Base-by-base conservation (phyloP, 2,113 vertebrate species). In the Pardalotus punctatus region DNA sequence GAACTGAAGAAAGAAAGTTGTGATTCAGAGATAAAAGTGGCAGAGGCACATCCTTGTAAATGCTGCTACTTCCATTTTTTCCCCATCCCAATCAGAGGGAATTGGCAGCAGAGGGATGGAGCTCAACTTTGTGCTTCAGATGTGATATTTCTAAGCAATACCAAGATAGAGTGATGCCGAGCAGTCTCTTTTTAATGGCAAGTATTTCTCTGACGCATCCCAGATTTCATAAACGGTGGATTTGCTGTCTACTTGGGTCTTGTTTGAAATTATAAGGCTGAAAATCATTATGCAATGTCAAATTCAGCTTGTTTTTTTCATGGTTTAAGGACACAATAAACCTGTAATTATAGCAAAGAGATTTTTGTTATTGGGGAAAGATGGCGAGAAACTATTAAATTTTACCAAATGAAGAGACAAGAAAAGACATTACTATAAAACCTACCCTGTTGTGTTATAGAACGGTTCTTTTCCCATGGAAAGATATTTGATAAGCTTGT, bases 21-120 rank as follows among this genome's bases (percentile, higher is more conserved):
- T 86, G 88, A 88, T 86, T 97, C 94, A 93, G 76, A 90, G 85
- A 83, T 58, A 90, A 84, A 96, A 91, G 82, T 77, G 79, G 58
- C 79, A 62, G 53, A 88, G 21, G 12, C 66, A 70, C 50, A 15
- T 74, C 66, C 47, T 90, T 77, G 28, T 83, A 73, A 21, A 36
- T 73, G 33, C 51, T 93, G 38, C 35, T 94, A 5, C 88, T 92
- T 93, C 64, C 38, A 77, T 40, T 90, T 77, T 66, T 86, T 47
- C 38, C 56, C 64, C 19, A 62, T 54, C 18, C 24, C 33, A 38
- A 1, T 38, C 67, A 65, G 69, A 53, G 53, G 48, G 29, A 87
- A 65, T 67, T 84, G 58, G 35, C 65, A 89, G 81, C 57, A 74
- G n/a, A 58, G 57, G 29, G 33, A 66, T 70, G 40, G n/a, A 95